These are phyloP conservation scores for Daboia siamensis DNA, from an alignment of 2,113 vertebrate species.

Conservation along the genomic window DNA sequence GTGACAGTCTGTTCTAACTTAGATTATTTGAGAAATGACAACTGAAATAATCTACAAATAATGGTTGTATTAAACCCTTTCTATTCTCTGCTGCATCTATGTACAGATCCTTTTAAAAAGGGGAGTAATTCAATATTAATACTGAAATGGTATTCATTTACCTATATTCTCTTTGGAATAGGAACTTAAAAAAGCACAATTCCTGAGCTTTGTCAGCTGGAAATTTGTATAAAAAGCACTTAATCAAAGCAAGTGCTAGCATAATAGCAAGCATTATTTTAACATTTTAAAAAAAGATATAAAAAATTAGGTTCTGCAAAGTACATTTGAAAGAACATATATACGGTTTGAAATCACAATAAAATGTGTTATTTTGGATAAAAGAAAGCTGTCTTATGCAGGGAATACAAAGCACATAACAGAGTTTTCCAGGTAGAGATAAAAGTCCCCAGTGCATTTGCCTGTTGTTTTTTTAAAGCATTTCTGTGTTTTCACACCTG, in stretches of 20 bases:
- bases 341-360: constrained; percentile 43
- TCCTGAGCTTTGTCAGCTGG: not conserved
- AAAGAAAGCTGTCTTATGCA: constrained; percentile 35
- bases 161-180: constrained; percentile 21
- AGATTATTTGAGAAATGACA: not conserved
- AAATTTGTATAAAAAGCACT: not conserved
- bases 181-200: constrained; percentile 23
- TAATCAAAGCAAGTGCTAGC: not conserved
- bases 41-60: not conserved
- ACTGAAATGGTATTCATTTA: not conserved
- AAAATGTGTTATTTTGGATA: constrained; percentile 19
- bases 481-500: constrained; percentile 68
- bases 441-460: constrained; percentile 56
- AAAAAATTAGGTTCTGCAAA: constrained; percentile 33
- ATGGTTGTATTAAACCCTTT: not conserved
- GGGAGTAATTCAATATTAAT: not conserved
- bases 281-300: constrained; percentile 30
- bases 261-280: constrained; percentile 41
- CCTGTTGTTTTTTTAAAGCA: constrained; percentile 47
- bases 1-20: not conserved
- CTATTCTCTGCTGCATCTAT: not conserved
- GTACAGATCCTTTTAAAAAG: not conserved
- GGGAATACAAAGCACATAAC: constrained; percentile 37
- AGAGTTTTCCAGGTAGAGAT: constrained; percentile 58
- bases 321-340: constrained; percentile 22